Percentiles rank a stretch among this genome's conserved stretches.
Evolutionary conservation across 2,113 vertebrate species (phyloP).

Genomic region (Nibea albiflora): DNA sequence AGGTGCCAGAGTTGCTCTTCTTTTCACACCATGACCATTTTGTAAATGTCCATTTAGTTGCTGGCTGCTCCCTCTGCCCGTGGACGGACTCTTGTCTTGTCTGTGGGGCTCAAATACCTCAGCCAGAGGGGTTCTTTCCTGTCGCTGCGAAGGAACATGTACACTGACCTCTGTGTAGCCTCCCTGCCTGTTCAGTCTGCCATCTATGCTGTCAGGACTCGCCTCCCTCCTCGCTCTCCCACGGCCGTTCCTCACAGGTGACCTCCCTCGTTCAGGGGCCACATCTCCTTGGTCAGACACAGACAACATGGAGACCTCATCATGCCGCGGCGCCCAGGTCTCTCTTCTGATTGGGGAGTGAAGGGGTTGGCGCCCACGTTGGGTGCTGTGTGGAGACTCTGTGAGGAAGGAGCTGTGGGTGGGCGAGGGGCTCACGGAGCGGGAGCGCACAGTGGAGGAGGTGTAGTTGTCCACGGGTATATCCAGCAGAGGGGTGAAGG

Average conservation of each 20-base stretch:
- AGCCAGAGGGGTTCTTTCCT: constrained; percentile 77
- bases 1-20: constrained; percentile 26
- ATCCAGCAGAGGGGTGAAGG: constrained; percentile 89
- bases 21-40: constrained; percentile 50
- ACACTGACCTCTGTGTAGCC: constrained; percentile 82
- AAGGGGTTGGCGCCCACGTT: constrained; percentile 40
- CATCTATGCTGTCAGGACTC: constrained; percentile 74
- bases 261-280: constrained; percentile 76
- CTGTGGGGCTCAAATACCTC: constrained; percentile 76
- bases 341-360: constrained; percentile 64
- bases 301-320: constrained; percentile 48
- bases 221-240: constrained; percentile 63
- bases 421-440: constrained; percentile 68
- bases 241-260: constrained; percentile 77
- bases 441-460: constrained; percentile 53
- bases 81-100: constrained; percentile 41
- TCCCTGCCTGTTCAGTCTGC: constrained; percentile 56
- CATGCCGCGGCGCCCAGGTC: constrained; percentile 25
- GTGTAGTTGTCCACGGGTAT: constrained; percentile 90
- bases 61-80: constrained; percentile 35
- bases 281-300: constrained; percentile 56
- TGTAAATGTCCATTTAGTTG: constrained; percentile 50
- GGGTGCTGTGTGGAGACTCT: constrained; percentile 54
- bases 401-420: constrained; percentile 83
- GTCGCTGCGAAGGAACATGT: constrained; percentile 70